Evolutionary conservation across 2,797 vertebrate species (phyloP).

Genomic region (Arrhamphus sclerolepis): DNA sequence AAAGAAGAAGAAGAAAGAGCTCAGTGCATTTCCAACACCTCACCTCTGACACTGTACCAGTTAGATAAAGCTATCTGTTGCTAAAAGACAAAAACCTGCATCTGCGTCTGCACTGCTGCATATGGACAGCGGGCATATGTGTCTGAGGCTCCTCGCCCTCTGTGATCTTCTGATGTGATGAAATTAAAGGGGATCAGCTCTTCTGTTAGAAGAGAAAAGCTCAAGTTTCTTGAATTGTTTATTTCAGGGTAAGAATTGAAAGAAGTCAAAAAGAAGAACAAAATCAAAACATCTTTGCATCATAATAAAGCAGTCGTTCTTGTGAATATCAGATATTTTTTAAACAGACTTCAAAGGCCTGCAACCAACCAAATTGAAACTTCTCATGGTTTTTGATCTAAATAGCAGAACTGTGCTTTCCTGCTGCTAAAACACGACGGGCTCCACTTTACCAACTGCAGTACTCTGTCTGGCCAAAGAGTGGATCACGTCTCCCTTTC

Average conservation of each 20-base stretch:
- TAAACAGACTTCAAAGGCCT: not conserved
- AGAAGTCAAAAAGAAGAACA: not conserved
- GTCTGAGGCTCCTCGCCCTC: slow-evolving; percentile 18
- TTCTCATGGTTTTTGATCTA: not conserved
- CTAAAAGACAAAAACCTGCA: slow-evolving; percentile 40
- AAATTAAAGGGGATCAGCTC: slow-evolving; percentile 32
- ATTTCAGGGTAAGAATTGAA: not conserved
- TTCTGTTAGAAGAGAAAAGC: slow-evolving; percentile 30
- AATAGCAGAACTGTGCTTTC: slow-evolving; percentile 1
- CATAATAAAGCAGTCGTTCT: not conserved
- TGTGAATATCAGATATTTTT: not conserved
- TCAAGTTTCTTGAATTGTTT: slow-evolving; percentile 2
- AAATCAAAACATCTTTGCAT: slow-evolving; percentile 2
- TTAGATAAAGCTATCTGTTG: slow-evolving; percentile 40
- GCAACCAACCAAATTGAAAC: not conserved
- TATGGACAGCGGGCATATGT: slow-evolving; percentile 53
- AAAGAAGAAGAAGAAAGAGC: not conserved
- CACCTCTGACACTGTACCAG: slow-evolving; percentile 26
- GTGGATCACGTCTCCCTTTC: slow-evolving; percentile 54
- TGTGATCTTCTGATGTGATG: slow-evolving; percentile 47
- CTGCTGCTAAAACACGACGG: slow-evolving; percentile 12
- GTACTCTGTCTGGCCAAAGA: slow-evolving; percentile 44
- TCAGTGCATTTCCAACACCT: slow-evolving; percentile 14
- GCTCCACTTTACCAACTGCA: slow-evolving; percentile 30
- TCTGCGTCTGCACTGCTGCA: slow-evolving; percentile 37